phyloP scores from a whole-genome alignment of 2,113 vertebrate species.

The Pyxicephalus adspersus region DNA sequence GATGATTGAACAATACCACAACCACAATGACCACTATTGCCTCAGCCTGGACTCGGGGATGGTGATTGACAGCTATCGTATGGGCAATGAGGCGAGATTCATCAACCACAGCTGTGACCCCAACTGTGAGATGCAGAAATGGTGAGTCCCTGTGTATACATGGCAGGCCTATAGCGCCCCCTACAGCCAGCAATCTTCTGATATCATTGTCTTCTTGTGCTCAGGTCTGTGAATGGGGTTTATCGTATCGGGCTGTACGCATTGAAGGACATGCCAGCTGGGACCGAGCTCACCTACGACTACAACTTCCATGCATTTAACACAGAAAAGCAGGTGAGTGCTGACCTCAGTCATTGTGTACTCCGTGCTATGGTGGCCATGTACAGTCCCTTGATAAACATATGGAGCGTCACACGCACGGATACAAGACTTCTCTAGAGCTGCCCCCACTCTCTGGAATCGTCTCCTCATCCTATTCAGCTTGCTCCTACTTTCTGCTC shows the following conservation, averaged over 20 bases:
- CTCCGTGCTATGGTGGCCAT: too few relatives aligned
- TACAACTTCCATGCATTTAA: slow-evolving; percentile 99
- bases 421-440: too few relatives aligned
- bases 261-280: slow-evolving; percentile 89
- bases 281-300: slow-evolving; percentile 94
- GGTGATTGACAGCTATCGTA: slow-evolving; percentile 98
- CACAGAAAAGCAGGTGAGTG: slow-evolving; percentile 91
- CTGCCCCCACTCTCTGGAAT: too few relatives aligned
- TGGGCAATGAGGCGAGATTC: slow-evolving; percentile 98
- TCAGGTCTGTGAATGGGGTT: slow-evolving; percentile 95
- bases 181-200: not conserved
- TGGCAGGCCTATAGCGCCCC: not conserved
- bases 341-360: not conserved
- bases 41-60: slow-evolving; percentile 97
- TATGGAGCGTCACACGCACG: too few relatives aligned
- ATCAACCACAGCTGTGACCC: slow-evolving; percentile 99
- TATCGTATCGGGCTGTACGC: slow-evolving; percentile 96
- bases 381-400: too few relatives aligned
- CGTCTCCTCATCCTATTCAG: too few relatives aligned
- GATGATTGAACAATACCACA: slow-evolving; percentile 93
- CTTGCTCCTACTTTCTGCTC: too few relatives aligned
- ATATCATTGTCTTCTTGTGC: not conserved
- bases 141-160: slow-evolving; percentile 73
- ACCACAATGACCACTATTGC: slow-evolving; percentile 97
- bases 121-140: slow-evolving; percentile 99